A percentile compares a stretch with the other conserved stretches of the same genome.
phyloP scores from a whole-genome alignment of 2,888 invertebrate species.

The Petrolisthes manimaculis region DNA sequence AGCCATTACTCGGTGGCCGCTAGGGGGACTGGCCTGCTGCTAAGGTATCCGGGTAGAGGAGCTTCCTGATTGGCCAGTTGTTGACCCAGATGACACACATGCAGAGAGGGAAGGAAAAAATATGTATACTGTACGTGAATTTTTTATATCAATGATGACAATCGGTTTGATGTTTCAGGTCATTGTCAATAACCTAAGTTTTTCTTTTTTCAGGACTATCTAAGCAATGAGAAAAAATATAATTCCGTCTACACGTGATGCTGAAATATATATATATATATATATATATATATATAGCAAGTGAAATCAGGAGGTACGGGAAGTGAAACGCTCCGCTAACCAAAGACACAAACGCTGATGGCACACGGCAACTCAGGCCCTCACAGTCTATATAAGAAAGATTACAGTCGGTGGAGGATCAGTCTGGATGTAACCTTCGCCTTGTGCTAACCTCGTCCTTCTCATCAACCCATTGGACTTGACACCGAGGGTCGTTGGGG shows the following conservation, averaged over 20 bases:
- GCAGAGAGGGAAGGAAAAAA: neutral
- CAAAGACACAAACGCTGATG: neutral
- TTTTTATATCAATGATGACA: neutral
- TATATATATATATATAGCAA: too few species aligned
- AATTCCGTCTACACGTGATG: neutral
- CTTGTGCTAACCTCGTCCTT: slow-evolving; percentile 19
- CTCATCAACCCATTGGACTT: neutral
- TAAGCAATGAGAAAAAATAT: too few species aligned
- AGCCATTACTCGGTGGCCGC: neutral
- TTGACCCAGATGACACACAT: slow-evolving; percentile 51
- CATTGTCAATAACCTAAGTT: too few species aligned
- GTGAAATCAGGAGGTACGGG: slow-evolving; percentile 7
- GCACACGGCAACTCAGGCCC: slow-evolving; percentile 20
- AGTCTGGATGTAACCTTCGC: slow-evolving; percentile 43
- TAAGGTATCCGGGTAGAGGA: slow-evolving; percentile 28
- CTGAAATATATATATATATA: too few species aligned
- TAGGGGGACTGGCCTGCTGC: neutral
- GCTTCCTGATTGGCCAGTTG: slow-evolving; percentile 36
- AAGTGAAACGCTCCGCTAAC: neutral
- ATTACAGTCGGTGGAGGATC: slow-evolving; percentile 39
- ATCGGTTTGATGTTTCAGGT: neutral
- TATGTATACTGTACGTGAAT: neutral
- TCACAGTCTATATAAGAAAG: slow-evolving; percentile 41
- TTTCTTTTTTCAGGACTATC: too few species aligned
- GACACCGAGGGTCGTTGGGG: neutral